Conservation (phyloP, 2,113 vertebrate species). For the Apteryx owenii region DNA sequence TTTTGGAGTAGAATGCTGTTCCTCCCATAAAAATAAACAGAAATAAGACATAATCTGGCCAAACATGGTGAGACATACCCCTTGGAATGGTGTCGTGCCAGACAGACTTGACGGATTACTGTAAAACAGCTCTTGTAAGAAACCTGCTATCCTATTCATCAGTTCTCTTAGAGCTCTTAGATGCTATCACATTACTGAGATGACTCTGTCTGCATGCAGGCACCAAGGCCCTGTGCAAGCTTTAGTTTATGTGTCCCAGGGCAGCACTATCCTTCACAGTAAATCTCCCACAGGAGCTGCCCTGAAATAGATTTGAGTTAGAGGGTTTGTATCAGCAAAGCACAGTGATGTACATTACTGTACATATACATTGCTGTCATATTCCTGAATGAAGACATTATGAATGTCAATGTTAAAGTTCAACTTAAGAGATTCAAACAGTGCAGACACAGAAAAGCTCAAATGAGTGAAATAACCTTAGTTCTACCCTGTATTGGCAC, state of each 20-base stretch:
- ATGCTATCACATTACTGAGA: not conserved
- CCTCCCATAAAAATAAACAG: not conserved
- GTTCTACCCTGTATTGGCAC: not conserved
- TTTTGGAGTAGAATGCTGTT: not conserved
- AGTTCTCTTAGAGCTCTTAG: not conserved
- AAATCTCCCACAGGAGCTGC: not conserved
- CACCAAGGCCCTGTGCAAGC: not conserved
- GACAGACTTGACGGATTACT: not conserved
- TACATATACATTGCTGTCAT: not conserved
- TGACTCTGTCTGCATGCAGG: not conserved
- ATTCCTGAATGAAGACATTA: not conserved
- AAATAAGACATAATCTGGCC: rapidly evolving
- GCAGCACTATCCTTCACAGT: not conserved
- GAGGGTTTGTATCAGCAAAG: not conserved
- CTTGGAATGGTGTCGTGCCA: not conserved
- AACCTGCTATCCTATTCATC: not conserved
- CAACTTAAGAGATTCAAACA: not conserved
- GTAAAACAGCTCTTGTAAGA: not conserved
- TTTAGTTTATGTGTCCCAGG: not conserved
- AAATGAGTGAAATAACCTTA: not conserved
- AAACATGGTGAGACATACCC: not conserved
- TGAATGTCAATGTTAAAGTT: not conserved
- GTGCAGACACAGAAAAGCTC: not conserved
- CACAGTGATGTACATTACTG: not conserved
- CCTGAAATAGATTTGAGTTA: not conserved